Evolutionary conservation across 2,888 invertebrate genomes (phyloP).

Genomic region (Apocheima hispidaria): DNA sequence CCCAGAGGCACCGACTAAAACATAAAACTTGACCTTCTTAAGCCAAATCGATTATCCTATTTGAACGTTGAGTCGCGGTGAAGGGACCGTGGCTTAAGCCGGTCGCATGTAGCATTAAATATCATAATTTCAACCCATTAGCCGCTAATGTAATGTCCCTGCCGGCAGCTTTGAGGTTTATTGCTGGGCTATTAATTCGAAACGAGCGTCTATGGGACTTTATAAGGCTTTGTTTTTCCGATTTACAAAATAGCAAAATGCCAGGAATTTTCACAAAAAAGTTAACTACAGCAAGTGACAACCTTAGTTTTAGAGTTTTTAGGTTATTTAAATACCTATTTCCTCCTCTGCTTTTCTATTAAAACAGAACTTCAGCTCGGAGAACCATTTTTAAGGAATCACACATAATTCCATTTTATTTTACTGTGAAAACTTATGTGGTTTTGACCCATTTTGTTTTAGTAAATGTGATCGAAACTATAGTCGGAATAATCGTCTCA

Average conservation of each 20-base stretch:
- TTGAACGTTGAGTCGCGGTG: constrained; percentile 39
- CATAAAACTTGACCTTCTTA: constrained; percentile 18
- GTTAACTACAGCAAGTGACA: too few species aligned
- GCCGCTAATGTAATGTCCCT: constrained; percentile 78
- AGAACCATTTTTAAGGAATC: too few species aligned
- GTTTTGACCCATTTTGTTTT: too few species aligned
- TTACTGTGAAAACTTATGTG: too few species aligned
- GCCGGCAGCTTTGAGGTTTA: constrained; percentile 76
- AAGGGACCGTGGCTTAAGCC: constrained; percentile 64
- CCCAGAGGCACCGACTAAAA: not conserved
- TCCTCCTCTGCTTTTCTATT: too few species aligned
- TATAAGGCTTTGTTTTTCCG: constrained; percentile 45
- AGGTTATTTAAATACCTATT: too few species aligned
- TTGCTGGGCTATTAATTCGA: constrained; percentile 75
- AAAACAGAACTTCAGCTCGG: too few species aligned
- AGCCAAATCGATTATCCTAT: constrained; percentile 23
- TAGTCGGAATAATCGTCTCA: too few species aligned
- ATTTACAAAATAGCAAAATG: not conserved
- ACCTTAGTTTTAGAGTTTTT: too few species aligned
- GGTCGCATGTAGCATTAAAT: constrained; percentile 78
- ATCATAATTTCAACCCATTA: constrained; percentile 84
- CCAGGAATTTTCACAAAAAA: not conserved
- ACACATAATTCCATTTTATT: too few species aligned
- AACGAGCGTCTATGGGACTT: constrained; percentile 60
- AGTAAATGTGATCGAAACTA: too few species aligned